Percentiles rank a stretch among this genome's conserved stretches.
Evolutionary conservation across 2,797 vertebrate genomes (phyloP).

Genomic region (Serranus cabrilla): DNA sequence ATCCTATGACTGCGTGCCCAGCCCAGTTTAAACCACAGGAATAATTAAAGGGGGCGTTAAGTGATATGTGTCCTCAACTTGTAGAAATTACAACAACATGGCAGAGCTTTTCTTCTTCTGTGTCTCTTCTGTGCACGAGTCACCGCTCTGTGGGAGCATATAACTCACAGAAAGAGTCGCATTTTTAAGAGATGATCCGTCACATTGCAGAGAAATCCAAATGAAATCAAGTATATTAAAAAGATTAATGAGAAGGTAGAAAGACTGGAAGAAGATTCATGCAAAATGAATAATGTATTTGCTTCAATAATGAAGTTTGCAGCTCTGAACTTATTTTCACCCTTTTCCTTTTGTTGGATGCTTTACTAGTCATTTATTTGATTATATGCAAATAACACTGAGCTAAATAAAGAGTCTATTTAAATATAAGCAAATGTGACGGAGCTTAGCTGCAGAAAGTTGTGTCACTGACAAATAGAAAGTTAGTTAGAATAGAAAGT

Average conservation of each 20-base stretch:
- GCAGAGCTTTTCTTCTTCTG: slow-evolving; percentile 26
- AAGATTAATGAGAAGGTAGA: background rate
- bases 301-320: slow-evolving; percentile 5
- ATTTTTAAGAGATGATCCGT: background rate
- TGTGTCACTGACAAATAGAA: background rate
- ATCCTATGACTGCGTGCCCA: slow-evolving; percentile 37
- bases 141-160: background rate
- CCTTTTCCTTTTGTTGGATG: background rate
- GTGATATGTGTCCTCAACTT: slow-evolving; percentile 49
- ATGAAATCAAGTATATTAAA: background rate
- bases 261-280: slow-evolving; percentile 8
- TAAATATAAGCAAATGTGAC: background rate
- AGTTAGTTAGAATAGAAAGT: too few relatives aligned
- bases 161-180: slow-evolving; percentile 9
- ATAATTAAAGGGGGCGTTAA: slow-evolving; percentile 54
- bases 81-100: slow-evolving; percentile 51
- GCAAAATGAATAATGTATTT: slow-evolving; percentile 18
- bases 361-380: background rate
- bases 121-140: slow-evolving; percentile 9
- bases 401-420: background rate
- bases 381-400: slow-evolving; percentile 14
- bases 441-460: too few relatives aligned
- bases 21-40: slow-evolving; percentile 35
- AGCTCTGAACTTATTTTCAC: background rate
- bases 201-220: background rate